Evolutionary conservation across 2,888 invertebrate genomes (phyloP).

Genomic region (Xestoiulus laeticollis): DNA sequence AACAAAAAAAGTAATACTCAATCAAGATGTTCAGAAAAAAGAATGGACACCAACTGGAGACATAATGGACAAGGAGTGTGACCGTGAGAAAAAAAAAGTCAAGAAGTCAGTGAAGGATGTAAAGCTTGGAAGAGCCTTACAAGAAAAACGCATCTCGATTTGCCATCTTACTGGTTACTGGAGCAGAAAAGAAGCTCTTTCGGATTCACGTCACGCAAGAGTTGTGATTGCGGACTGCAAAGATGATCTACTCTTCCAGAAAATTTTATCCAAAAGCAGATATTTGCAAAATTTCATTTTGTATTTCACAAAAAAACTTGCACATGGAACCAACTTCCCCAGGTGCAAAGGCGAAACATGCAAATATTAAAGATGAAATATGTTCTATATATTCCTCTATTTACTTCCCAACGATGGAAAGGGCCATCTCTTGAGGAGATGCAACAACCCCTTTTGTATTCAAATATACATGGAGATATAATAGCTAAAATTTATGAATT

Average conservation of each 20-base stretch:
- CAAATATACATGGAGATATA: too few species aligned
- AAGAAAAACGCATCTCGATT: constrained; percentile 15
- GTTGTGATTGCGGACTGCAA: constrained; percentile 26
- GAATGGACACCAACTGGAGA: background rate
- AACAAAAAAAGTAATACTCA: background rate
- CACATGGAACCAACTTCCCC: background rate
- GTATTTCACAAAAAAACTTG: background rate
- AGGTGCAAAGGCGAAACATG: background rate
- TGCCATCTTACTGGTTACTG: background rate
- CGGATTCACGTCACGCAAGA: constrained; percentile 2
- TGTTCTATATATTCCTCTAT: too few species aligned
- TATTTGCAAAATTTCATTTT: background rate
- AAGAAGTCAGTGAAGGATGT: background rate
- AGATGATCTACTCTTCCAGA: background rate
- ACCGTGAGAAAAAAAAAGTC: background rate
- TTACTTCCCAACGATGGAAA: too few species aligned
- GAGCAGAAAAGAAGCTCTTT: constrained; percentile 13
- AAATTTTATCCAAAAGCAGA: constrained; percentile 8
- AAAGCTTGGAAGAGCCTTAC: background rate
- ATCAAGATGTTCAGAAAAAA: background rate
- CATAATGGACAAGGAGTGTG: background rate
- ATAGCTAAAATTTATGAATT: background rate
- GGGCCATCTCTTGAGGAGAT: too few species aligned
- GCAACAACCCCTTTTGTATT: too few species aligned
- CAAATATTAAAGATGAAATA: background rate